Evolutionary conservation across 2,797 vertebrate species (phyloP).

Genomic region (Sebastiscus tertius): DNA sequence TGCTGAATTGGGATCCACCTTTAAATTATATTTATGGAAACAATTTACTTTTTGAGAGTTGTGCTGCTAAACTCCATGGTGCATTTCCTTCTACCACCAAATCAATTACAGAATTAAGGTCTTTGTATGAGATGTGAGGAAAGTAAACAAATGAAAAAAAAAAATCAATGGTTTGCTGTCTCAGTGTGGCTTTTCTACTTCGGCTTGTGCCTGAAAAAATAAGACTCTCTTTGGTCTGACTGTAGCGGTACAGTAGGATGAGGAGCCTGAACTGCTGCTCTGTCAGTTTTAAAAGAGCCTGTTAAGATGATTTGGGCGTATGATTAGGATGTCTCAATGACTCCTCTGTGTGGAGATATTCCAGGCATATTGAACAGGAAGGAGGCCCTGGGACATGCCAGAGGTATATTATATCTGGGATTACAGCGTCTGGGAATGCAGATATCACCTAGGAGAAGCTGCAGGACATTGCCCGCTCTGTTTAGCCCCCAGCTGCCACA

Average conservation of each 20-base stretch:
- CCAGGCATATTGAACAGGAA: conserved; percentile 26
- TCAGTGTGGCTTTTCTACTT: neutral
- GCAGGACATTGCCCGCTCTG: conserved; percentile 8
- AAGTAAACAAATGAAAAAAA: neutral
- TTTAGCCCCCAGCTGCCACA: neutral
- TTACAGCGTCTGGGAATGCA: conserved; percentile 27
- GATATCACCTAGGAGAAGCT: conserved; percentile 25
- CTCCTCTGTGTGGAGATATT: conserved; percentile 34
- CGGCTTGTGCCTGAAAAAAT: neutral
- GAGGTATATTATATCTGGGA: conserved; percentile 36
- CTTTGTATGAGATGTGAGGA: neutral
- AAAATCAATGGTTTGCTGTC: neutral
- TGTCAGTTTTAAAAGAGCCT: conserved; percentile 6
- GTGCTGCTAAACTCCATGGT: neutral
- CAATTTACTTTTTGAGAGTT: neutral
- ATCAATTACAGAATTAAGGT: neutral
- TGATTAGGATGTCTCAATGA: conserved; percentile 35
- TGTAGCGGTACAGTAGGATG: neutral
- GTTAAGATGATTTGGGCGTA: conserved; percentile 20
- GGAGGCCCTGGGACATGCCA: neutral
- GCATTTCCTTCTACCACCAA: neutral
- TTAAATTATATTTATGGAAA: neutral
- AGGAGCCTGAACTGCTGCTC: conserved; percentile 5
- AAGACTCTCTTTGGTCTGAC: neutral
- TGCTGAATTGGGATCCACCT: neutral